Base-by-base conservation (phyloP, 2,113 vertebrate genomes). In the Spilogale gracilis region DNA sequence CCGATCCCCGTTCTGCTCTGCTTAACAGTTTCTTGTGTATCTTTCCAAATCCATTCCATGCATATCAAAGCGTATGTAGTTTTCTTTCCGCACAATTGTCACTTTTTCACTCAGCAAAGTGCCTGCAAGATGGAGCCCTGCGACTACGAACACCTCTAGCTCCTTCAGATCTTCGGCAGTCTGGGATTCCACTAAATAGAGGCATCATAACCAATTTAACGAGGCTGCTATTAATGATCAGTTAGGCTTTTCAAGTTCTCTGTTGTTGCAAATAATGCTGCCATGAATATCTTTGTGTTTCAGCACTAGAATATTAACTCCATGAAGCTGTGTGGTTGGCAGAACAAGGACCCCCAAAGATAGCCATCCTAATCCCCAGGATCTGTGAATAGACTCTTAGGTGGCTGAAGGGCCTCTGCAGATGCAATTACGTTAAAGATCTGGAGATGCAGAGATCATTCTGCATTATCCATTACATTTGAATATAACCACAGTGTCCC, bases 111-210 rank as follows among this genome's bases (percentile, higher is more conserved):
- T 27, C 56, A 30, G 0, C 9, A 23, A 16, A 50, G 18, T 30
- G 1, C 45, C 89, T 32, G 9, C 32, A 27, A 73, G 52, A 43
- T 12, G 45, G 25, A 32, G 16, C 38, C 69, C 43, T 17, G 0
- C 0, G 9, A 69, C 25, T 9, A 13, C 12, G 12, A 0, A 6
- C 5, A 54, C 11, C 18, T 60, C 63, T 67, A 3, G 32, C 9
- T 4, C 1, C 3, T 17, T 82, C 83, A 20, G 5, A 5, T 38
- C 67, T 38, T 67, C 0, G 9, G 43, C 54, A 56, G 43, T 54
- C 76, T 56, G 27, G 10, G 30, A 9, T 20, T 45, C 69, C 48
- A 25, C 27, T 2, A 25, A 69, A 8, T 30, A 13, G 5, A 4
- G 45, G 6, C 23, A 30, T 65, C 21, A 12, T 1, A 52, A 43